phyloP scores from a whole-genome alignment of 2,888 invertebrate species.

The Oscheius sp. region DNA sequence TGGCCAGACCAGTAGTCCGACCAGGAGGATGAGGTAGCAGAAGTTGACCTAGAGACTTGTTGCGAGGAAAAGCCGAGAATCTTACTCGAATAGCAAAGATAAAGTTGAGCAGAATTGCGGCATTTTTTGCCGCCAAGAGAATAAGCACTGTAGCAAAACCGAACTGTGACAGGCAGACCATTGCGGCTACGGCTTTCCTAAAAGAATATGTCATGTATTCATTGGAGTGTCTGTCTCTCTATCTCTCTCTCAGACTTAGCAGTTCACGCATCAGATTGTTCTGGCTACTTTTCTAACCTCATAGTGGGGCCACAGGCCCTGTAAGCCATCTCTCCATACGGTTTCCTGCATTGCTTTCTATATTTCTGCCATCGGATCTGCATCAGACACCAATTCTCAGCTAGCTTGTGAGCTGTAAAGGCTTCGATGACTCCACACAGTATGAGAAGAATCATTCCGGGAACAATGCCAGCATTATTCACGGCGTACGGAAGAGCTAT shows the following conservation, averaged over 20 bases:
- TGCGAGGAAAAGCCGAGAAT: not conserved
- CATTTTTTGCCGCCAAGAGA: slow-evolving; percentile 53
- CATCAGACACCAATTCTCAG: slow-evolving; percentile 53
- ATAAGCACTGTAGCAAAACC: slow-evolving; percentile 54
- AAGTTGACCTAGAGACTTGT: slow-evolving; percentile 41
- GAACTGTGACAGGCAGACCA: slow-evolving; percentile 52
- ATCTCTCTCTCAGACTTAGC: too few species aligned
- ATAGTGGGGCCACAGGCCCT: slow-evolving; percentile 48
- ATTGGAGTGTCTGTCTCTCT: not conserved
- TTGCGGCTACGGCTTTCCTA: slow-evolving; percentile 40
- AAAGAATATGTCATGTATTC: not conserved
- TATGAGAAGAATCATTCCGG: slow-evolving; percentile 41
- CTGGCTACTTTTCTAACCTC: slow-evolving; percentile 28
- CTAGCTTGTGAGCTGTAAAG: slow-evolving; percentile 45
- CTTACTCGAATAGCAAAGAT: slow-evolving; percentile 45
- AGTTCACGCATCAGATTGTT: too few species aligned
- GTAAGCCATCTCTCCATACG: slow-evolving; percentile 56
- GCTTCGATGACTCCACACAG: slow-evolving; percentile 42
- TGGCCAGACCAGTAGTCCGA: slow-evolving; percentile 52
- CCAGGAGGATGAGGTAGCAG: slow-evolving; percentile 51
- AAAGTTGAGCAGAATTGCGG: slow-evolving; percentile 52
- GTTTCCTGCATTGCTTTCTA: slow-evolving; percentile 44
- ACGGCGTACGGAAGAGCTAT: slow-evolving; percentile 55
- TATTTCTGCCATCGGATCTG: slow-evolving; percentile 52
- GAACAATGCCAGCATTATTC: slow-evolving; percentile 47